Conservation (phyloP, 2,113 vertebrate species). For the Picathartes gymnocephalus region DNA sequence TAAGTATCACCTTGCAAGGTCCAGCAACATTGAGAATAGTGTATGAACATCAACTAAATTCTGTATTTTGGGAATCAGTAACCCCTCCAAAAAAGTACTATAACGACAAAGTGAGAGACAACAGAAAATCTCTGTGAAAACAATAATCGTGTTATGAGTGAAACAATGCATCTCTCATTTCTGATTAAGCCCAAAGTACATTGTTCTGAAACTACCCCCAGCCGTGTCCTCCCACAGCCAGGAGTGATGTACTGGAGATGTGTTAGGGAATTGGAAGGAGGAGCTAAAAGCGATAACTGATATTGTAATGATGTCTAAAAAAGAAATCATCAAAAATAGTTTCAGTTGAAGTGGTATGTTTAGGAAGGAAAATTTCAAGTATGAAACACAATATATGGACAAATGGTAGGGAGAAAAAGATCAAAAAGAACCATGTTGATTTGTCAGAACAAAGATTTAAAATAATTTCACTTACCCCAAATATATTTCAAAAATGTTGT, state of each 20-base stretch:
- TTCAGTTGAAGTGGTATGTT: not conserved
- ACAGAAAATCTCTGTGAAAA: not conserved
- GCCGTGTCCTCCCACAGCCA: not conserved
- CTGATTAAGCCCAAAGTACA: not conserved
- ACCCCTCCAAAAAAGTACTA: not conserved
- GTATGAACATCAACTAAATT: not conserved
- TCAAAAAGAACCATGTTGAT: not conserved
- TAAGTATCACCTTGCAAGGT: not conserved
- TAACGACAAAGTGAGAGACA: not conserved
- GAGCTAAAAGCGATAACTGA: not conserved
- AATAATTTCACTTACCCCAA: not conserved
- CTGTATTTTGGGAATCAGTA: not conserved
- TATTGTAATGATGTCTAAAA: not conserved
- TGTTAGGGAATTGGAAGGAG: not conserved
- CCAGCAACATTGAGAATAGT: not conserved
- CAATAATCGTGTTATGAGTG: not conserved
- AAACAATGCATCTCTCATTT: not conserved
- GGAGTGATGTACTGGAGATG: not conserved
- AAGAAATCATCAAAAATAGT: not conserved
- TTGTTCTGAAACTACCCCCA: not conserved
- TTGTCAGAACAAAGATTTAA: not conserved
- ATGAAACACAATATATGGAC: not conserved
- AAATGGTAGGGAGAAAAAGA: not conserved
- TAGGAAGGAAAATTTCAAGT: not conserved
- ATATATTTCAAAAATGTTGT: not conserved